Conservation (phyloP, 2,888 invertebrate genomes). For the Leucophenga maculata region DNA sequence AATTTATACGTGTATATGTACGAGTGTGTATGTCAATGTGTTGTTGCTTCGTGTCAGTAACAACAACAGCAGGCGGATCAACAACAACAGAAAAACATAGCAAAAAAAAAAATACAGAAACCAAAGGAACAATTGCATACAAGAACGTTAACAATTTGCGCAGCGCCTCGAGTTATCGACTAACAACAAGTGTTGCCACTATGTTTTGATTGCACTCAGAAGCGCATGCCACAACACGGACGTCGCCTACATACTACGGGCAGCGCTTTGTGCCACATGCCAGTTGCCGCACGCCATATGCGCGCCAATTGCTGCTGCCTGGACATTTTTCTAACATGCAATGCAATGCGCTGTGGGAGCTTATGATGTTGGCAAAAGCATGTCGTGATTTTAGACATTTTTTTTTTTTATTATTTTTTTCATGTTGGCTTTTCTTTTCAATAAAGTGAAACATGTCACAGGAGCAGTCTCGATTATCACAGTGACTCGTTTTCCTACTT, state of each 20-base stretch:
- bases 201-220: slow-evolving; percentile 19
- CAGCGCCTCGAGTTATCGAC: slow-evolving; percentile 24
- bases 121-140: not conserved
- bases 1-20: not conserved
- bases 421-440: not conserved
- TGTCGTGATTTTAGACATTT: not conserved
- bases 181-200: slow-evolving; percentile 19
- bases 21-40: not conserved
- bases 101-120: not conserved
- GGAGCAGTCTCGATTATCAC: not conserved
- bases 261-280: too few relatives aligned
- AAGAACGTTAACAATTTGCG: slow-evolving; percentile 20
- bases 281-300: too few relatives aligned
- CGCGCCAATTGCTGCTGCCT: not conserved
- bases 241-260: not conserved
- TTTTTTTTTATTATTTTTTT: not conserved
- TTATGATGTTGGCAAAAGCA: not conserved
- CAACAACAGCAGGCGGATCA: not conserved
- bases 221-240: slow-evolving; percentile 12
- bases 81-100: not conserved
- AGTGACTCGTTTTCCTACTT: too few relatives aligned
- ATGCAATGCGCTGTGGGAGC: slow-evolving; percentile 7
- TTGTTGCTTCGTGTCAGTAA: not conserved
- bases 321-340: slow-evolving; percentile 4
- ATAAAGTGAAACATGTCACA: not conserved